Evolutionary conservation across 2,888 invertebrate genomes (phyloP), one percentile per base, ranked within the genome.

Genomic region (Cheilosia urbana): DNA sequence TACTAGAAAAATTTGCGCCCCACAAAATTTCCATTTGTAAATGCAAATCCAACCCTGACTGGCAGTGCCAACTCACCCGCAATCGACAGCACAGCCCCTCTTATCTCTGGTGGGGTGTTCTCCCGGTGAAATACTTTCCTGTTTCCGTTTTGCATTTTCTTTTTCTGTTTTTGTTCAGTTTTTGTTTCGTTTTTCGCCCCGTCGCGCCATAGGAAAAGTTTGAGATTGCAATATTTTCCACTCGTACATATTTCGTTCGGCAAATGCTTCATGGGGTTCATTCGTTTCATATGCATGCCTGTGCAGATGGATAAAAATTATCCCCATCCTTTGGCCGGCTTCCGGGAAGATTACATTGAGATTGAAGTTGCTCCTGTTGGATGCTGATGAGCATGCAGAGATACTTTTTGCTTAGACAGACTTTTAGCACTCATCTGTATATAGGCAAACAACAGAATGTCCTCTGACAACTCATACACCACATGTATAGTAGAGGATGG

Each of bases 371-470:
- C 57, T 63, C 62, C 66, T 58, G 51, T 37, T 57, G 68, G 83
- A 73, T 79, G 69, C 51, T 73, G 83, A 73, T 79, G 69, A 68
- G 69, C 69, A 62, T 84, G 73, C 58, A 82, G 72, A 82, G 66
- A 83, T 83, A 73, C 73, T 69, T 84, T 84, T 84, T 79, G 83
- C 83, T 79, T 84, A 84, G 79, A 75, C 53, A 75, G 73, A 79
- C 83, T 84, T 84, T 79, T 79, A 84, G 65, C 75, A 84, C 79
- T 84, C 83, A 78, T 83, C 81, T 71, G 63, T 78, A 63, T 81
- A 65, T 78, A 63, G 45, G 57, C 79, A 84, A 75, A 79, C 79
- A 79, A 63, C 19, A 57, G 55, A 30, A 51, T 53, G 24, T 69
- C 68, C 49, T 30, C 55, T 55, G 53, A 34, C 45, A 69, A 19